Evolutionary conservation across 2,888 invertebrate species (phyloP), one percentile per base, ranked within the genome.

Genomic region (Globia sparganii): DNA sequence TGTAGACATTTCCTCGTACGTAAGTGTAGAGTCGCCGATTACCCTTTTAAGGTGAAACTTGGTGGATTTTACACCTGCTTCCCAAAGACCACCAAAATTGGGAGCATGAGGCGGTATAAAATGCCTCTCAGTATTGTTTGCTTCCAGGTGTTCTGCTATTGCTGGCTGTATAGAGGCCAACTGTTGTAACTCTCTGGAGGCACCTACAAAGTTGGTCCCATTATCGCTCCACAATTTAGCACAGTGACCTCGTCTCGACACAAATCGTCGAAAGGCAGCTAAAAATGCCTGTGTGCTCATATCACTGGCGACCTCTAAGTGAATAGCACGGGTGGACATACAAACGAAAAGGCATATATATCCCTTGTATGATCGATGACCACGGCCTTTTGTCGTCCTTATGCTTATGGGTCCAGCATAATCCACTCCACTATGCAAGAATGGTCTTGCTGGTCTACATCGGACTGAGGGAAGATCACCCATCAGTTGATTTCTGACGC

Each of bases 351-450:
- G 67, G 31, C 66, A 67, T 31, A 67, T 49, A 5, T 67, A 67
- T 1, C 67, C 67, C n/a, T 67, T 67, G 49, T 72, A 72, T 31
- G 72, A 21, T 25, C 40, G 56, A 56, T 65, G 58, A 5, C 72
- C 72, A n/a, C 72, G 56, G n/a, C 72, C 58, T 15, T 66, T 73
- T 21, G 72, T 73, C 25, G 58, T 58, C 31, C 58, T 40, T 21
- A 66, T 66, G 31, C 15, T 65, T 18, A 72, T 49, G 2, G 72
- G 72, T 21, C 72, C 72, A 13, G 56, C 72, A 31, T 65, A 72
- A 28, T 72, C 72, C 28, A 65, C 72, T 8, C 69, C 56, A 9
- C 56, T 69, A 21, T 72, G 72, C 25, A 72, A 34, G 28, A 72
- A 72, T 46, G 65, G 72, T 31, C 72, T 56, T 18, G 59, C 43